A percentile compares a stretch with the other conserved stretches of the same genome.
These are phyloP conservation scores for Actias luna DNA, from an alignment of 2,888 invertebrate genomes.

Conservation along the genomic window DNA sequence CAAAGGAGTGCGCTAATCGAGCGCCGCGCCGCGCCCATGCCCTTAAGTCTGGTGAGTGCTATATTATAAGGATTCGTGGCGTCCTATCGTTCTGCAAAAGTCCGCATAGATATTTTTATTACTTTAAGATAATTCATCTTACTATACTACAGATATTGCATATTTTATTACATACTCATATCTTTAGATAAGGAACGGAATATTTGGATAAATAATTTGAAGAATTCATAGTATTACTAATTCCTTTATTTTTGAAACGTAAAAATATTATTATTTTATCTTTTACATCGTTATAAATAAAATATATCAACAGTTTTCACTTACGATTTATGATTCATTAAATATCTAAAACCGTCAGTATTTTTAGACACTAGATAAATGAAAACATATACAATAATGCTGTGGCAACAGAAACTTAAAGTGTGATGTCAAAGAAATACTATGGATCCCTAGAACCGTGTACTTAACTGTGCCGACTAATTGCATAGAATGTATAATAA, in stretches of 20 bases:
- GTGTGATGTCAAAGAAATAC: background rate
- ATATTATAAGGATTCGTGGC: slow-evolving; percentile 75
- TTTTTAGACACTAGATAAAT: background rate
- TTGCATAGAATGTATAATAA: slow-evolving; percentile 21
- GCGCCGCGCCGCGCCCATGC: slow-evolving; percentile 79
- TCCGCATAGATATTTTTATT: slow-evolving; percentile 44
- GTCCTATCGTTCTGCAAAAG: slow-evolving; percentile 65
- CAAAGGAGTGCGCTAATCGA: slow-evolving; percentile 65
- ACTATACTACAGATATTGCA: slow-evolving; percentile 21
- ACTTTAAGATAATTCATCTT: slow-evolving; percentile 42
- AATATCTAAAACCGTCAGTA: no score
- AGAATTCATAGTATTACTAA: no score
- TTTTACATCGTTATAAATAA: no score
- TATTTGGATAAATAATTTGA: background rate
- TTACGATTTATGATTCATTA: background rate
- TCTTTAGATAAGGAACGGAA: background rate
- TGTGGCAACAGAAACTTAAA: background rate
- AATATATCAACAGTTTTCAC: no score
- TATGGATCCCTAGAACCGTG: slow-evolving; percentile 16
- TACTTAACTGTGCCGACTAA: slow-evolving; percentile 17
- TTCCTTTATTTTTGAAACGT: no score
- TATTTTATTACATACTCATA: slow-evolving; percentile 14
- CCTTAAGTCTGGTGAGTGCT: slow-evolving; percentile 76
- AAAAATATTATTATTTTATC: no score
- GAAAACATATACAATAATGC: background rate